These are phyloP conservation scores for Hoplodrina blanda DNA, from an alignment of 2,888 invertebrate genomes.

Conservation along the genomic window DNA sequence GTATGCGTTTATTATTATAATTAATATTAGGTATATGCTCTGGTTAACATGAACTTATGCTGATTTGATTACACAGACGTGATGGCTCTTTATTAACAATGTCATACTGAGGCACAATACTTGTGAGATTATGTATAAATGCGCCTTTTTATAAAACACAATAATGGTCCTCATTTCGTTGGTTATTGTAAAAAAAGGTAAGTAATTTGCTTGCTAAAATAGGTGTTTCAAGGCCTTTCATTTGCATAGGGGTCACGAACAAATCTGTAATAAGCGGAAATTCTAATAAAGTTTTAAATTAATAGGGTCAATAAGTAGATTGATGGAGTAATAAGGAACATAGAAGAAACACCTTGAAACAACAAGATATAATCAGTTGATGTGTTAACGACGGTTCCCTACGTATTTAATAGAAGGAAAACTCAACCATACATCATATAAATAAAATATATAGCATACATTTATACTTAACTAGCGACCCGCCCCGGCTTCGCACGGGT, in stretches of 20 bases:
- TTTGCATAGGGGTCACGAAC: background rate
- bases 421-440: background rate
- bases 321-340: slow-evolving; percentile 24
- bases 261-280: background rate
- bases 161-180: background rate
- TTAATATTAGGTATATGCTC: slow-evolving; percentile 32
- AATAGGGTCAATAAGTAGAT: slow-evolving; percentile 18
- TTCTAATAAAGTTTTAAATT: background rate
- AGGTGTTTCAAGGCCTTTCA: slow-evolving; percentile 1
- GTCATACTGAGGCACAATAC: background rate
- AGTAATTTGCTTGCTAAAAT: background rate
- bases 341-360: background rate
- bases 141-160: background rate
- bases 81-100: slow-evolving; percentile 13
- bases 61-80: slow-evolving; percentile 9
- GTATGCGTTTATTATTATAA: slow-evolving; percentile 29
- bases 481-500: too few species aligned
- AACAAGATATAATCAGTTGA: slow-evolving; percentile 14
- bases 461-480: too few species aligned
- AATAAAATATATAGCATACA: too few species aligned
- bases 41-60: slow-evolving; percentile 20
- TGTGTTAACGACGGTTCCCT: background rate
- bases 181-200: background rate
- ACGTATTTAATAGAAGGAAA: background rate
- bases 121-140: background rate